phyloP scores from a whole-genome alignment of 2,888 invertebrate genomes.

The Amphipoea oculea region DNA sequence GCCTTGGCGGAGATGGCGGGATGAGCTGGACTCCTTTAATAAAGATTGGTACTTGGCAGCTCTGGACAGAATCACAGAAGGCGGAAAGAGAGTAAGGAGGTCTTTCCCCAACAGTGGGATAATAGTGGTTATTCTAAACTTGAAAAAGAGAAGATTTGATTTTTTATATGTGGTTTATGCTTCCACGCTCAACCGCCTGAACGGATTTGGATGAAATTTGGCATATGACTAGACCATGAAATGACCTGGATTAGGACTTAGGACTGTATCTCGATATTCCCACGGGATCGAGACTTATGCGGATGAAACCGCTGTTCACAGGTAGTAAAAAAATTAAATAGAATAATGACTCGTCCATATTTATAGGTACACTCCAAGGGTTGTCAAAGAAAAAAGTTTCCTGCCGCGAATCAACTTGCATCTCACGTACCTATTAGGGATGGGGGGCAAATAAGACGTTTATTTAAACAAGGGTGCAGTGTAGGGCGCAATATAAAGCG shows the following conservation, averaged over 20 bases:
- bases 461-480: slow-evolving; percentile 61
- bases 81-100: neutral
- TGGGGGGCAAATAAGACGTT: slow-evolving; percentile 68
- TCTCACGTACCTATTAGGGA: slow-evolving; percentile 70
- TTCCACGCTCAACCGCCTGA: too few species aligned
- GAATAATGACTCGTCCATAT: slow-evolving; percentile 12
- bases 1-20: neutral
- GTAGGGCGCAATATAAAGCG: slow-evolving; percentile 48
- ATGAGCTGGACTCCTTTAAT: neutral
- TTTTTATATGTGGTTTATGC: too few species aligned
- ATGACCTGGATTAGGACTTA: too few species aligned
- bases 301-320: too few species aligned
- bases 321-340: neutral
- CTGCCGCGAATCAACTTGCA: slow-evolving; percentile 66
- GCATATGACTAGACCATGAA: too few species aligned
- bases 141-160: too few species aligned
- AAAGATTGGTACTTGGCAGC: neutral
- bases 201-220: too few species aligned
- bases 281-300: too few species aligned
- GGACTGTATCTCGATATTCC: too few species aligned
- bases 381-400: slow-evolving; percentile 67
- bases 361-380: slow-evolving; percentile 17
- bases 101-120: neutral
- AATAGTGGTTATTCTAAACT: neutral
- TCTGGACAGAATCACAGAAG: neutral